These are phyloP conservation scores for Lordiphosa stackelbergi DNA, from an alignment of 1,140 invertebrate species.

Conservation along the genomic window DNA sequence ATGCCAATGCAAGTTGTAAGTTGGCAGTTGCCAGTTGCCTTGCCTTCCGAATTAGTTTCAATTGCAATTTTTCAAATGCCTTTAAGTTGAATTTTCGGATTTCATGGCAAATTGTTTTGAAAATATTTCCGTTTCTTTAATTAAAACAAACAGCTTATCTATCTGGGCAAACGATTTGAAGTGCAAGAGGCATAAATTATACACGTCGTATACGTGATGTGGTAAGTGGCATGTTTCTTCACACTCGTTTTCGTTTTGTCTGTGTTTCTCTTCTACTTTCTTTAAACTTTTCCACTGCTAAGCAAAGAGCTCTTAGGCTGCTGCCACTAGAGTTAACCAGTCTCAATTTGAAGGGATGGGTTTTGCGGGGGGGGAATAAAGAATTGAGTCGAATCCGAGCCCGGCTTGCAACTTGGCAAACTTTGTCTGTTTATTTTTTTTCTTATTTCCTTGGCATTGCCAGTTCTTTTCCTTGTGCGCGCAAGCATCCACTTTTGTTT, in stretches of 20 bases:
- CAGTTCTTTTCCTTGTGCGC: slow-evolving; percentile 26
- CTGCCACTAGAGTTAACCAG: slow-evolving; percentile 34
- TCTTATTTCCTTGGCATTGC: slow-evolving; percentile 12
- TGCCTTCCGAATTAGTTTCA: slow-evolving; percentile 76
- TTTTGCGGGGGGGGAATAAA: slow-evolving; percentile 1
- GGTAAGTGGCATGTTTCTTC: slow-evolving; percentile 5
- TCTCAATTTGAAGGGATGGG: not conserved
- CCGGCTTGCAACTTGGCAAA: slow-evolving; percentile 34
- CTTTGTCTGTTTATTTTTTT: slow-evolving; percentile 49
- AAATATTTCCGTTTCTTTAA: slow-evolving; percentile 60
- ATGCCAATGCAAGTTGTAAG: slow-evolving; percentile 54
- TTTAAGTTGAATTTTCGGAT: slow-evolving; percentile 13
- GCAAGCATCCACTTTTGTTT: slow-evolving; percentile 65
- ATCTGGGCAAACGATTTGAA: slow-evolving; percentile 17
- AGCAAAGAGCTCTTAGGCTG: slow-evolving; percentile 1
- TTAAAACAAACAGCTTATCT: slow-evolving; percentile 59
- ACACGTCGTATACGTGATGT: slow-evolving; percentile 20
- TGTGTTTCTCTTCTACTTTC: slow-evolving; percentile 1
- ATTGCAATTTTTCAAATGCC: slow-evolving; percentile 75
- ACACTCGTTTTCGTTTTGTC: slow-evolving; percentile 19
- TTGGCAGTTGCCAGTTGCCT: slow-evolving; percentile 4
- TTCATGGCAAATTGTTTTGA: slow-evolving; percentile 33
- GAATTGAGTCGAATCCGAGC: slow-evolving; percentile 1
- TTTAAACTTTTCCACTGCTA: slow-evolving; percentile 9
- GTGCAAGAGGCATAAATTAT: slow-evolving; percentile 40